Evolutionary conservation across 2,888 invertebrate species (phyloP), one percentile per base, ranked within the genome.

Genomic region (Caenorhabditis sinica): DNA sequence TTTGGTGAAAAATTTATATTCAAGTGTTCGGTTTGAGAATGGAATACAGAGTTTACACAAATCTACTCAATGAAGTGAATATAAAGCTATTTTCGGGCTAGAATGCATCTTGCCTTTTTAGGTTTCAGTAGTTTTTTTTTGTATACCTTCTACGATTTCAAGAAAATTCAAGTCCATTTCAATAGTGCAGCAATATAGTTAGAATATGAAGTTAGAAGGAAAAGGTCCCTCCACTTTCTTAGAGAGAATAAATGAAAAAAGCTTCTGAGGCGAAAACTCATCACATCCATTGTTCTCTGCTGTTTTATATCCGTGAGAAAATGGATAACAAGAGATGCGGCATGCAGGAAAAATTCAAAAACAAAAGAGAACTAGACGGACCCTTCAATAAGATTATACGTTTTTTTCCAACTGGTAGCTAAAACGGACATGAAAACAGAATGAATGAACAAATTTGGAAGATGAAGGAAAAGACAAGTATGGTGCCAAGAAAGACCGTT

Each of bases 271-370:
- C 8, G 45, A 56, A 72, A 63, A 40, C 58, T 49, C 72, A 72
- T 66, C n/a, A 33, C 8, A 53, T 33, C 58, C 56, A 15, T 71
- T 69, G 69, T 69, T 69, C 36, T 56, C 56, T 69, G 56, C 49
- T 73, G 61, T 73, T 72, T 36, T 58, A 80, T 80, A 72, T 72
- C 80, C 80, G 80, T 80, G 80, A 72, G 80, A 80, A 66, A 71
- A 66, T 23, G 33, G 56, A 65, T 51, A 75, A 65, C 65, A 75
- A 66, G 45, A 56, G 15, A 25, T 30, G 45, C 2, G 15, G 30
- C n/a, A 25, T 13, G 68, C 33, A 45, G 40, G 30, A 61, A 23
- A 53, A 28, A 9, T 25, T 51, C 28, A 6, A 40, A 40, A 60
- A 51, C 30, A 61, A 77, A 53, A 60, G 25, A 40, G 23, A 63